Conservation (phyloP, 2,888 invertebrate genomes). For the Poecilus cupreus region DNA sequence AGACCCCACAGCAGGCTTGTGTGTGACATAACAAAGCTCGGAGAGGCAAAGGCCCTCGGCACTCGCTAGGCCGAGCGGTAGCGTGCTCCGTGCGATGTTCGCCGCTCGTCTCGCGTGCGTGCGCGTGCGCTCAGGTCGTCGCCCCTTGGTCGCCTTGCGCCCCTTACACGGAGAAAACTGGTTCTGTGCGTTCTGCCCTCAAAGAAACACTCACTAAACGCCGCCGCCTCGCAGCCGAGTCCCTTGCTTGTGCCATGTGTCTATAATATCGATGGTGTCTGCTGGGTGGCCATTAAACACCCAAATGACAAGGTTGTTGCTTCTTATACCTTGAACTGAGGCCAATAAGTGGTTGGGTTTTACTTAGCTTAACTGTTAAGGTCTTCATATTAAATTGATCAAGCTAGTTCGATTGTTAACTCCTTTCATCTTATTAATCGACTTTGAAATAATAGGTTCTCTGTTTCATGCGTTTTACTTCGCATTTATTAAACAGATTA, state of each 20-base stretch:
- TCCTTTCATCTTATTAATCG: no score
- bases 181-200: constrained; percentile 40
- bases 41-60: not conserved
- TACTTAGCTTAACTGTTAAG: no score
- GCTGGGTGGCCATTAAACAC: not conserved
- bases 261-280: not conserved
- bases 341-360: not conserved
- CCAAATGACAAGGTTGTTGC: not conserved
- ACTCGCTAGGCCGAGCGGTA: not conserved
- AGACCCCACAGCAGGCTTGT: not conserved
- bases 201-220: constrained; percentile 8
- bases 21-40: constrained; percentile 2
- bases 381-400: no score
- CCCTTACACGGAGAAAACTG: constrained; percentile 8
- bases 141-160: constrained; percentile 10
- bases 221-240: not conserved
- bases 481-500: no score
- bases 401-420: no score
- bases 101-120: not conserved
- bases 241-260: no score
- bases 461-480: no score
- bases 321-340: not conserved
- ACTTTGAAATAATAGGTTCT: no score
- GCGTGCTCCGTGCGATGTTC: not conserved
- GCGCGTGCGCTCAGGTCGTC: constrained; percentile 29